Conservation (phyloP, 1,140 invertebrate species). For the Drosophila parvula region DNA sequence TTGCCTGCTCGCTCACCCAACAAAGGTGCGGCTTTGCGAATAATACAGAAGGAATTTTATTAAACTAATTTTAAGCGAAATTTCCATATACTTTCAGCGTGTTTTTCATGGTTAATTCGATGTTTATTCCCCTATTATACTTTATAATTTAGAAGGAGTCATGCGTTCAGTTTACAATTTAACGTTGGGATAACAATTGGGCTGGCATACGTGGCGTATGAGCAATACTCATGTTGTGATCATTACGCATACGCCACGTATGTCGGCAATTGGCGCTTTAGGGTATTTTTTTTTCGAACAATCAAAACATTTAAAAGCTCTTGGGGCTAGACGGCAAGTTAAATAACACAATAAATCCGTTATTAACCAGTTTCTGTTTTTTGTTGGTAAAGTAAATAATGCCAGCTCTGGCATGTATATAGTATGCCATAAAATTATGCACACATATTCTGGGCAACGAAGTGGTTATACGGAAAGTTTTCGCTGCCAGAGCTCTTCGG, state of each 20-base stretch:
- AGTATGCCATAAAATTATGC: neutral
- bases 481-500: neutral
- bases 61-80: neutral
- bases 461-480: slow-evolving; percentile 14
- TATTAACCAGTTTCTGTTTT: neutral
- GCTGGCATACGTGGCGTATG: slow-evolving; percentile 7
- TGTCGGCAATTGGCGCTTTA: neutral
- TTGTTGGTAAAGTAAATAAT: neutral
- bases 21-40: slow-evolving; percentile 6
- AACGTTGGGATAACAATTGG: neutral
- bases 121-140: neutral
- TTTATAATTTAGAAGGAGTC: neutral
- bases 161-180: neutral
- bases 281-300: neutral
- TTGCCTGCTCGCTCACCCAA: slow-evolving; percentile 14
- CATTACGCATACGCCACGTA: no score
- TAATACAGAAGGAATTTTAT: neutral
- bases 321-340: neutral
- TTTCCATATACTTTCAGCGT: neutral
- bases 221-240: neutral
- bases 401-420: neutral
- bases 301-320: neutral
- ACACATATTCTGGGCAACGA: neutral
- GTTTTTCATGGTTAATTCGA: neutral
- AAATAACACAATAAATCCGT: slow-evolving; percentile 1